These are phyloP conservation scores for Pristiophorus japonicus DNA, from an alignment of 2,113 vertebrate genomes.

Conservation along the genomic window DNA sequence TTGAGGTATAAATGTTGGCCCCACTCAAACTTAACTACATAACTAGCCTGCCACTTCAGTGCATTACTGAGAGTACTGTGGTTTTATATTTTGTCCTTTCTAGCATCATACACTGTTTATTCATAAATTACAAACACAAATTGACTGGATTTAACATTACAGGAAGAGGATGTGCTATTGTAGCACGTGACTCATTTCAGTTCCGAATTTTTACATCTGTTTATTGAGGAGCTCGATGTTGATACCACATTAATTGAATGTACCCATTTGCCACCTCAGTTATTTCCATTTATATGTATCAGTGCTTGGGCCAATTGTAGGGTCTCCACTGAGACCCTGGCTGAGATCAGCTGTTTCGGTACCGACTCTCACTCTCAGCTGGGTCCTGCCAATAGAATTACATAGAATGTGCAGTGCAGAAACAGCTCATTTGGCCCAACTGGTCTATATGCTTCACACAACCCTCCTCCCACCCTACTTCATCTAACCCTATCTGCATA, in stretches of 20 bases:
- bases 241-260: background rate
- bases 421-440: too few species aligned
- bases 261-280: too few species aligned
- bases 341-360: too few species aligned
- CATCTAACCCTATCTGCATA: too few species aligned
- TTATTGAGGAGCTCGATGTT: background rate
- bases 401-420: too few species aligned
- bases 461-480: too few species aligned
- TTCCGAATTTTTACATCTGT: background rate
- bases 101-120: background rate
- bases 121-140: background rate
- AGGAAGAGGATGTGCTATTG: background rate
- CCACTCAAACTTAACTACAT: background rate
- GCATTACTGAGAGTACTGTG: background rate
- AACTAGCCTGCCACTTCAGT: background rate
- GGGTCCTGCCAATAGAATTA: too few species aligned
- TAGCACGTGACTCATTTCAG: background rate
- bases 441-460: too few species aligned
- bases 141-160: background rate
- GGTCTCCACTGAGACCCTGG: too few species aligned
- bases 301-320: too few species aligned
- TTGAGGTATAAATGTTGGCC: background rate
- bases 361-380: too few species aligned
- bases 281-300: too few species aligned
- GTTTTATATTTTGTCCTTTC: background rate